Base-by-base conservation (phyloP, 2,888 invertebrate genomes). In the Tetranychus truncatus region DNA sequence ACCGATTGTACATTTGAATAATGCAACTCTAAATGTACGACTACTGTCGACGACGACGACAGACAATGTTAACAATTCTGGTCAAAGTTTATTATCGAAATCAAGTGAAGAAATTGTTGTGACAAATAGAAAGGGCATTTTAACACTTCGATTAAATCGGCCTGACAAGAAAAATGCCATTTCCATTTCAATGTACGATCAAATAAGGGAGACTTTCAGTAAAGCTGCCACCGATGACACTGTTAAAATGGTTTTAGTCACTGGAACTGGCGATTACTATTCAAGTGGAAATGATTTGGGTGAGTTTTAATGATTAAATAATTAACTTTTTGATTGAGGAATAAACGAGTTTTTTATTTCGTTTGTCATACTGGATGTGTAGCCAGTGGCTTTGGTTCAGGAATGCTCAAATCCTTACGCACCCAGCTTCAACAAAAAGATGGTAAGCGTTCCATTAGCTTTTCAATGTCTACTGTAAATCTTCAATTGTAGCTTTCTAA, bases 101-200 rank as follows among this genome's bases (percentile, higher is more conserved):
- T 46, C 20, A 20, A 55, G 18, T 65, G 73, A 24, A 8, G n/a
- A 45, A 9, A 11, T 44, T 11, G 18, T 65, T 15, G 46, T 55
- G 11, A 21, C n/a, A 1, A 73, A 34, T 11, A 20, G n/a, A 21
- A 46, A 45, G 18, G 67, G 72, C 9, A 75, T 77, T 76, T 7
- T 81, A 80, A 20, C 80, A 79, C 85, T 92, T 24, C 86, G 84
- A 80, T 86, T 91, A 67, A 90, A 92, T 46, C 46, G 90, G 81
- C 91, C 92, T 0, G 82, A 82, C 4, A 91, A 88, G 82, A 91
- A 88, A 81, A 95, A 95, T 86, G 91, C 93, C 0, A 82, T 93
- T 0, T 88, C 86, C 73, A 73, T 77, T 6, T 78, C 86, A 82
- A 89, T 89, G 86, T 95, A 92, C 81, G 78, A 82, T 74, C 86